A percentile compares a stretch with the other conserved stretches of the same genome.
phyloP scores from a whole-genome alignment of 2,888 invertebrate species.

The Nomada goodeniana region DNA sequence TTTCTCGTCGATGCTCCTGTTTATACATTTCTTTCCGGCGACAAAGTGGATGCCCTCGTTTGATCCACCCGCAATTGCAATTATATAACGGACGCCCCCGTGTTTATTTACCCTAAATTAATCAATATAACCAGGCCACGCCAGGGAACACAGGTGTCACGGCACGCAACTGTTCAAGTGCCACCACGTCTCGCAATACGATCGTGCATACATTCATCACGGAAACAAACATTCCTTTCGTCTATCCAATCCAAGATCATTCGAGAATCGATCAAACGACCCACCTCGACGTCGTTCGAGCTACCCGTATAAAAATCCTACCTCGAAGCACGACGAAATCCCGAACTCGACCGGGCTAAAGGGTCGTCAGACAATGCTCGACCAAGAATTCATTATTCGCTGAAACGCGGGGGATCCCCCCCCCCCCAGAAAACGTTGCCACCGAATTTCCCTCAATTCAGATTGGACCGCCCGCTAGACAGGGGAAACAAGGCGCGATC shows the following conservation, averaged over 20 bases:
- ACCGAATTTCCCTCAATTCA: conserved; percentile 29
- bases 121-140: no score
- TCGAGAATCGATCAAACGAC: not conserved
- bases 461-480: conserved; percentile 2
- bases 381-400: not conserved
- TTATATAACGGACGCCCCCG: no score
- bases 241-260: not conserved
- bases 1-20: no score
- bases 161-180: no score
- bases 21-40: no score
- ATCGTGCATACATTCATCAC: no score
- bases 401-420: not conserved
- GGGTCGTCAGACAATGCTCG: not conserved
- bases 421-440: not conserved
- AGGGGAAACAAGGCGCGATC: not conserved
- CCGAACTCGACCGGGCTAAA: not conserved
- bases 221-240: not conserved
- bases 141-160: no score
- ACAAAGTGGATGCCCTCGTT: no score
- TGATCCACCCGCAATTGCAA: no score
- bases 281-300: not conserved
- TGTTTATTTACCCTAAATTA: no score
- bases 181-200: no score
- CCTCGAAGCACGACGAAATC: conserved; percentile 1
- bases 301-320: not conserved